Evolutionary conservation across 2,888 invertebrate genomes (phyloP).

Genomic region (Vesta saturnalis): DNA sequence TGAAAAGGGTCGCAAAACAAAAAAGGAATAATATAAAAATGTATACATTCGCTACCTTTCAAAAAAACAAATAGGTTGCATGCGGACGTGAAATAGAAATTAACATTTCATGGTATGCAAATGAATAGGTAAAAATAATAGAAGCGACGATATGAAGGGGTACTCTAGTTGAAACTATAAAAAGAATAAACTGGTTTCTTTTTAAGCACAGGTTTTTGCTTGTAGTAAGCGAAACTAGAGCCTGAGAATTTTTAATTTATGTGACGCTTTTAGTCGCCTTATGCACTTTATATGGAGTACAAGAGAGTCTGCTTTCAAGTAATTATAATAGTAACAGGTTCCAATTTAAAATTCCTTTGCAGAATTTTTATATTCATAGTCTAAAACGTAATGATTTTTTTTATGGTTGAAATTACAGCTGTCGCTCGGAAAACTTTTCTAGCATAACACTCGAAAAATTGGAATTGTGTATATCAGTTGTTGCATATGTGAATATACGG

Average conservation of each 20-base stretch:
- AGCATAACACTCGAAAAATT: slow-evolving; percentile 25
- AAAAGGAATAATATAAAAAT: slow-evolving; percentile 51
- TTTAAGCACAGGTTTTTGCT: slow-evolving; percentile 42
- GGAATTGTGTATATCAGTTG: slow-evolving; percentile 33
- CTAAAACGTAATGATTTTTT: background rate
- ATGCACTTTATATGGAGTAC: background rate
- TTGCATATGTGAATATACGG: slow-evolving; percentile 35
- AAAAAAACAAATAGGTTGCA: slow-evolving; percentile 50
- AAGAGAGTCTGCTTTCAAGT: slow-evolving; percentile 5
- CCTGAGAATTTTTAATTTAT: slow-evolving; percentile 37
- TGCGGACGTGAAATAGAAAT: slow-evolving; percentile 52
- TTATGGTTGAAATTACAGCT: slow-evolving; percentile 1
- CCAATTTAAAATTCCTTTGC: slow-evolving; percentile 15
- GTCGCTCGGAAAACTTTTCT: slow-evolving; percentile 6
- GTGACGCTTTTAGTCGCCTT: slow-evolving; percentile 15
- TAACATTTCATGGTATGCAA: slow-evolving; percentile 55
- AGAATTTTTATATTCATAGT: background rate
- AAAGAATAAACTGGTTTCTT: slow-evolving; percentile 43
- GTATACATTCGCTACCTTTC: slow-evolving; percentile 40
- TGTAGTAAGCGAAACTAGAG: slow-evolving; percentile 35
- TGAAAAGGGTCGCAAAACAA: slow-evolving; percentile 46
- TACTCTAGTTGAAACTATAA: slow-evolving; percentile 33
- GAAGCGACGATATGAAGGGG: slow-evolving; percentile 44
- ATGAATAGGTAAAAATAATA: slow-evolving; percentile 54
- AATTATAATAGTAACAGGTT: slow-evolving; percentile 17